Evolutionary conservation across 2,797 vertebrate species (phyloP), one percentile per base, ranked within the genome.

Genomic region (Yasuhikotakia modesta): DNA sequence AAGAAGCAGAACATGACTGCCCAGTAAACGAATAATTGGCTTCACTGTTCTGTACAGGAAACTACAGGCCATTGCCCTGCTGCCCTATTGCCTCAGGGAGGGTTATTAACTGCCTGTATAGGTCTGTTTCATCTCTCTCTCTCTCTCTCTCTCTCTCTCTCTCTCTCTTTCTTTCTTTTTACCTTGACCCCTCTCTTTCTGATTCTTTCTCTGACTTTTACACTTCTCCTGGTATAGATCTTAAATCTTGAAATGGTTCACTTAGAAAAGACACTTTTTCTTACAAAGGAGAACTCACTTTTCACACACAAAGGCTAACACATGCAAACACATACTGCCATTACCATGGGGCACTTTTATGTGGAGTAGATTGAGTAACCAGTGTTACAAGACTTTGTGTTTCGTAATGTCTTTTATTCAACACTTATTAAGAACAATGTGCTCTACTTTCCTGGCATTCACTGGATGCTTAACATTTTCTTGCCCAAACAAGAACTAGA

Each of bases 291-390:
- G 39, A 10, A 43, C 39, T 10, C 39, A 43, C 8, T 43, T 43
- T 43, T 30, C 8, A 4, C 3, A 63, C 60, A 63, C 32, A 35
- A 32, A 39, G 17, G 30, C 24, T 16, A 7, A 39, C 30, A 35
- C 13, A 17, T 32, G 10, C 32, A 65, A 7, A 65, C 30, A 35
- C 30, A n/a, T 24, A 17, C 27, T 8, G 21, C 22, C 45, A 19
- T 55, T 60, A 83, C 87, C 89, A 85, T 78, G 66, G 83, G 72
- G 65, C 87, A 82, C 88, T 22, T 90, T 86, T 87, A 80, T 71
- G 79, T 86, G 84, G 89, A 89, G 89, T 84, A 78, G 80, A 88
- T 90, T 84, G 78, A 79, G 87, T 90, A 89, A 89, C 89, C 84
- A 82, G 75, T 88, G 84, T 88, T 89, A 87, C 5, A 10, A 71